A percentile compares a stretch with the other conserved stretches of the same genome.
These are phyloP conservation scores for Anastrepha ludens DNA, from an alignment of 1,140 invertebrate genomes.

Conservation along the genomic window DNA sequence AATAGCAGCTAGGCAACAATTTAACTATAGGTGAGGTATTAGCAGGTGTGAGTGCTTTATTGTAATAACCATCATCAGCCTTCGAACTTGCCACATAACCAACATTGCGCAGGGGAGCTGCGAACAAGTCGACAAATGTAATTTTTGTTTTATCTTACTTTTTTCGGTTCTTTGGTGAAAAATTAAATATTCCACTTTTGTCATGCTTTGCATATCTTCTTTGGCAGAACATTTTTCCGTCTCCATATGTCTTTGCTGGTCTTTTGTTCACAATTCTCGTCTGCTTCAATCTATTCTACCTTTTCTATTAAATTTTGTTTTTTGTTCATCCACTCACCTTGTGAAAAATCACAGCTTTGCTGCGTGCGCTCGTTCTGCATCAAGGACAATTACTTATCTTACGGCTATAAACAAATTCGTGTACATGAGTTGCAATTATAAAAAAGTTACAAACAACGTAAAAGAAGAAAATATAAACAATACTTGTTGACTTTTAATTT, in stretches of 20 bases:
- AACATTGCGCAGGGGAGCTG: not conserved
- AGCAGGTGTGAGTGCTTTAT: not conserved
- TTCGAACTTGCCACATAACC: not conserved
- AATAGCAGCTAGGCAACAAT: not conserved
- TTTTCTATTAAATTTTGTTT: not conserved
- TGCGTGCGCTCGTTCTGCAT: not conserved
- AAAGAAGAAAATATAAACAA: constrained; percentile 10
- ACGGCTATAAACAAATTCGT: constrained; percentile 48
- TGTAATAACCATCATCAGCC: not conserved
- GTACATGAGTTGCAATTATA: constrained; percentile 44
- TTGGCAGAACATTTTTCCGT: not conserved
- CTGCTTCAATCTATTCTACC: not conserved
- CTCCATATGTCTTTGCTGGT: not conserved
- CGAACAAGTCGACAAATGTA: not conserved
- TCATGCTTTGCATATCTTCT: not conserved
- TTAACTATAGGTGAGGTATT: not conserved
- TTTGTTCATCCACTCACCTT: not conserved
- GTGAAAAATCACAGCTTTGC: not conserved
- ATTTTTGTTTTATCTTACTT: not conserved
- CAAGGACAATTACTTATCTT: constrained; percentile 38
- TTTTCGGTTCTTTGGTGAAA: not conserved
- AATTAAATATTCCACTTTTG: constrained; percentile 42
- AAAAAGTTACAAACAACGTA: constrained; percentile 13
- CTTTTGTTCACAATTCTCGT: not conserved
- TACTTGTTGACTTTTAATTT: constrained; percentile 42